Base-by-base conservation (phyloP, 2,888 invertebrate species). In the Mechanitis messenoides region DNA sequence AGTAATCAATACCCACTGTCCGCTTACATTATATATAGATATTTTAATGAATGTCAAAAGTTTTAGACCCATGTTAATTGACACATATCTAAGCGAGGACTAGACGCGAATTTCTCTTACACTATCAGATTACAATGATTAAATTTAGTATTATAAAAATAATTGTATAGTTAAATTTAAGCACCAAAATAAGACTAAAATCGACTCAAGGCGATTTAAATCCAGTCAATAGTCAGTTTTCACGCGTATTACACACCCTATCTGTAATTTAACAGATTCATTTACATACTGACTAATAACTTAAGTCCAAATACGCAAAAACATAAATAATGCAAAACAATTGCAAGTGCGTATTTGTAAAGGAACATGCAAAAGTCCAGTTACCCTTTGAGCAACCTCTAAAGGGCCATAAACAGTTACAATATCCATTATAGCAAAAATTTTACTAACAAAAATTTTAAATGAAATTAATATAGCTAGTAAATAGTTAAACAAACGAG, bases 1-100 rank as follows among this genome's bases (percentile, higher is more conserved):
- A 50, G 50, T 50, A 50, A 50, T 50, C 50, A 50, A 50, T 50
- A 50, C 31, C 50, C 50, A 50, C 50, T 50, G 50, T 50, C 50
- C 50, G 50, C 50, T 50, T 31, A 50, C 50, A 28, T 50, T 50
- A 50, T 31, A 50, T 31, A 50, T 31, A 31, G 50, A 50, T 20
- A 50, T 47, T 47, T 9, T 50, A 31, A 3, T 11, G 50, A 11
- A 50, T 50, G 50, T 11, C 50, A 28, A 50, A 47, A 11, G 28
- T 31, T 31, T 31, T 11, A 50, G 7, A 31, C 31, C 50, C 50
- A 31, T 31, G 28, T 50, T 50, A 50, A 50, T 50, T 50, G 50
- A 50, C 50, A 50, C 11, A 50, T 50, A 50, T 31, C 31, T 50
- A 50, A 50, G 31, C 50, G 31, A 50, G 50, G 50, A 50, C 50